Base-by-base conservation (phyloP, 2,888 invertebrate species). In the Philopedon plagiatum region DNA sequence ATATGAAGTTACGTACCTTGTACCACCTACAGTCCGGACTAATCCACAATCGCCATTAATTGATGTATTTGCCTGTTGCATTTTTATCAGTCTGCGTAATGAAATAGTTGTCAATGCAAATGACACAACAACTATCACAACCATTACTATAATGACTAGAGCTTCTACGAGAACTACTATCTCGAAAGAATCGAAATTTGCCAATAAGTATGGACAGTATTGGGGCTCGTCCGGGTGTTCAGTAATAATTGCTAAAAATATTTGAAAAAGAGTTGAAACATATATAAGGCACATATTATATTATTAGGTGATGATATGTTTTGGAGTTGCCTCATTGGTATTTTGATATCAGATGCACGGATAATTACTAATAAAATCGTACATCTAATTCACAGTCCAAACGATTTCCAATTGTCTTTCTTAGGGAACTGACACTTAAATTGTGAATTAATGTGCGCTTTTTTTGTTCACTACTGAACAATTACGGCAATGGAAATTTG, bases 141-240 rank as follows among this genome's bases (percentile, higher is more conserved):
- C 26, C 65, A 65, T 65, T 5, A 56, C n/a, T 5, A 56, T 26
- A 29, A 65, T 56, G n/a, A 57, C 15, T 8, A 65, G n/a, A 9
- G n/a, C 19, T 56, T 65, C 65, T 23, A 41, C 4, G 7, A 34
- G 18, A 41, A 56, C 26, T 1, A 64, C 13, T 54, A 21, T 18
- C 0, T 39, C 13, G n/a, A 34, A 21, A n/a, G 7, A 29, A 5
- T 13, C 1, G 23, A 64, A 54, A 4, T 15, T n/a, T 9, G 37
- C 5, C 5, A 54, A 4, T 3, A 64, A 9, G 1, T 1, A 4
- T 4, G 23, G 0, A 37, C 64, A 64, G 21, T 54, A 64, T 11
- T 9, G 5, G 8, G 9, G 7, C 8, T n/a, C 2, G 8, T 62
- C 34, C n/a, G 39, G 62, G 49, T 62, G 26, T 11, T 49, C 11